Evolutionary conservation across 2,888 invertebrate species (phyloP), one percentile per base, ranked within the genome.

Genomic region (Tridacna gigas): DNA sequence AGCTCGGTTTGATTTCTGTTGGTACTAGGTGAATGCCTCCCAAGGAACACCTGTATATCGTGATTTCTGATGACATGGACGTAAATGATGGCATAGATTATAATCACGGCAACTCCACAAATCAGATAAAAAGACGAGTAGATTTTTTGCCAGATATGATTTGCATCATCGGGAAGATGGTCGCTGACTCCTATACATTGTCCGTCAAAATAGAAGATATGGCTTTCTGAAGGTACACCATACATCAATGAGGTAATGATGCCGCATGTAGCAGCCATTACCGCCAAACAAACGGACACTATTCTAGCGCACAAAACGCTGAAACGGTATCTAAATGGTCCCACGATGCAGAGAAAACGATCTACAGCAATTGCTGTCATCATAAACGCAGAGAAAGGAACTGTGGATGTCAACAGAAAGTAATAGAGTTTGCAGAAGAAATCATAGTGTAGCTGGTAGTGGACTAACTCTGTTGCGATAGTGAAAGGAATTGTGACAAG

Each of bases 71-170:
- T 77, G 13, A 90, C 88, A 9, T 86, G 86, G 12, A 89, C 86
- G 81, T 93, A 92, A 65, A 95, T 94, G 37, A 94, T 90, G 18
- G 91, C 89, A 85, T 95, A 95, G 26, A 95, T 90, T 20, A 93
- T 89, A 26, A 94, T 91, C 18, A 94, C 94, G 20, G 93, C 89
- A n/a, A 94, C 84, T 45, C 94, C 91, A 77, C 93, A 93, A 15
- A 94, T 84, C 4, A 92, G 90, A 81, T 93, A 95, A 75, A 93
- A 90, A 12, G 92, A 88, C 0, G 91, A 91, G 89, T 93, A 93
- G 37, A 92, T 88, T 77, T 91, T 93, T 82, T 92, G 92, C 80
- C 90, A 92, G 9, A 91, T 87, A 25, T 83, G 80, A 80, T 91
- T 37, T 3, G 63, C 75, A n/a, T 61, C 25, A 13, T 61, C n/a